phyloP scores from a whole-genome alignment of 2,888 invertebrate genomes.

The Cetonia aurata region DNA sequence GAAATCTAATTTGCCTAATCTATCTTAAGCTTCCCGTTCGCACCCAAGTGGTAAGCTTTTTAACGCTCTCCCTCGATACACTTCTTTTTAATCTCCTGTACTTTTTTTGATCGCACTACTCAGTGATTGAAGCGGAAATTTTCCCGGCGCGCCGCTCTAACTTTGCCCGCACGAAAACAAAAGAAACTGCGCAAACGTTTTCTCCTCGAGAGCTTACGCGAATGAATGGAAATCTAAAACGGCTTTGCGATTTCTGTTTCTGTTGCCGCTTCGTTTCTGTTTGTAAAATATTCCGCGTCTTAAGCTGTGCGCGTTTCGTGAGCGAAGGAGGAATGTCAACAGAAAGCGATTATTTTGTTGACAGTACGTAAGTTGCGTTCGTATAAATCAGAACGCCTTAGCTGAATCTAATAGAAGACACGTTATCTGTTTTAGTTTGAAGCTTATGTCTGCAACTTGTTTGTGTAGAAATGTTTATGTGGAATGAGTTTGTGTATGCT shows the following conservation, averaged over 20 bases:
- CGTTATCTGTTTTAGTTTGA: too few relatives aligned
- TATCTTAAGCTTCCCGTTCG: constrained; percentile 5
- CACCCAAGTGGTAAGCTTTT: neutral
- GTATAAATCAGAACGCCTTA: too few relatives aligned
- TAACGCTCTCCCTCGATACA: neutral
- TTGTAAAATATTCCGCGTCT: constrained; percentile 1
- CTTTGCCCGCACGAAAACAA: too few relatives aligned
- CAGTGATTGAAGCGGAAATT: constrained; percentile 6
- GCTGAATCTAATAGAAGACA: too few relatives aligned
- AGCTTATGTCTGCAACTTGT: too few relatives aligned
- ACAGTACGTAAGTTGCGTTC: neutral
- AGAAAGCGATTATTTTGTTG: constrained; percentile 5
- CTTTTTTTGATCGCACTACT: neutral
- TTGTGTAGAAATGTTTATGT: too few relatives aligned
- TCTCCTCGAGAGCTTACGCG: too few relatives aligned
- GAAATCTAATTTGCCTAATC: constrained; percentile 17
- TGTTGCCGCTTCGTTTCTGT: constrained; percentile 10
- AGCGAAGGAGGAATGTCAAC: constrained; percentile 3
- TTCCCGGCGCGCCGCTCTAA: neutral
- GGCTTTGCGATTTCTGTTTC: neutral
- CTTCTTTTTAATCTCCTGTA: constrained; percentile 1
- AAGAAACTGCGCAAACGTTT: too few relatives aligned
- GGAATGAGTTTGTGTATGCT: too few relatives aligned
- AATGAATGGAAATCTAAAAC: neutral
- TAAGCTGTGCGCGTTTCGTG: constrained; percentile 2